These are phyloP conservation scores for Gadopsis marmoratus DNA, from an alignment of 2,797 vertebrate genomes.

Conservation along the genomic window DNA sequence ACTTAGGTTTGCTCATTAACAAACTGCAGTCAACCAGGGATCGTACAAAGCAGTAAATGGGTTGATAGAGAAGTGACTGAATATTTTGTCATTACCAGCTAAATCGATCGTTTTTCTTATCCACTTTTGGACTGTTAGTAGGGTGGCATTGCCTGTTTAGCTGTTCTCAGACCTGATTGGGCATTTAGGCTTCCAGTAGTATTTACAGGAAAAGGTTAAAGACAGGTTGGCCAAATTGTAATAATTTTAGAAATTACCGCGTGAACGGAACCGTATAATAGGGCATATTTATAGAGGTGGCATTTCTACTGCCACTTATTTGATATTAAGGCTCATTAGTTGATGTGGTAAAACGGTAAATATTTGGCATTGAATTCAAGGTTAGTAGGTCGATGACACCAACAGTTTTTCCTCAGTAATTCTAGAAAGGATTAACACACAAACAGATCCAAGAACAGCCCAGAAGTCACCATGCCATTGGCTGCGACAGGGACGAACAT, in stretches of 20 bases:
- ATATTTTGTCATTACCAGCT: constrained; percentile 85
- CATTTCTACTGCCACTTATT: neutral
- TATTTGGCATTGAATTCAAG: constrained; percentile 6
- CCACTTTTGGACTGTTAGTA: constrained; percentile 37
- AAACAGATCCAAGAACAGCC: constrained; percentile 57
- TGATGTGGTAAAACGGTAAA: neutral
- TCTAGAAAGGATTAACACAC: neutral
- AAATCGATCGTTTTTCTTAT: constrained; percentile 82
- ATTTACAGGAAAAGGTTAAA: constrained; percentile 2
- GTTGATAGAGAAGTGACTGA: constrained; percentile 61
- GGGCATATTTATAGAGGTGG: neutral
- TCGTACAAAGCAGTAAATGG: constrained; percentile 78
- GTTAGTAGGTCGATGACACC: neutral
- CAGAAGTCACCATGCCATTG: constrained; percentile 16
- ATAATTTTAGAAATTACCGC: neutral
- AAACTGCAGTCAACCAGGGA: constrained; percentile 72
- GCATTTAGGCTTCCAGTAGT: neutral
- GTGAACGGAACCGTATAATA: constrained; percentile 1
- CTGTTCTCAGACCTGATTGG: constrained; percentile 49
- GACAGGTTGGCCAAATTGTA: neutral
- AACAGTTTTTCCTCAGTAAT: neutral
- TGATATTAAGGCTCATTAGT: neutral
- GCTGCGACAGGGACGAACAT: constrained; percentile 18
- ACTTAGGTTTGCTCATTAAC: neutral
- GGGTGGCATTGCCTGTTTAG: constrained; percentile 11